Conservation (phyloP, 2,888 invertebrate species). For the Scrobipalpa costella region DNA sequence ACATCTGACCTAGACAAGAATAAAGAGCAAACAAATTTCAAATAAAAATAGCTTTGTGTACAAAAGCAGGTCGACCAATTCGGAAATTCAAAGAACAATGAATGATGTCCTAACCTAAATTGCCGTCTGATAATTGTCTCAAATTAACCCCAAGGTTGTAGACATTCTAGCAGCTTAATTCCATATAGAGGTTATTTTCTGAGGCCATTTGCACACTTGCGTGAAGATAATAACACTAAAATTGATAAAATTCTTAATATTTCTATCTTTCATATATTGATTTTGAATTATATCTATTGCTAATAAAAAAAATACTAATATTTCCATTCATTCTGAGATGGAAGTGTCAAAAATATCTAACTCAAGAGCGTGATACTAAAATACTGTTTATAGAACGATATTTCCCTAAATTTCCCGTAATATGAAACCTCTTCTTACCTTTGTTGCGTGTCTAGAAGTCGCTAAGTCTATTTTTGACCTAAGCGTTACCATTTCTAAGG, state of each 20-base stretch:
- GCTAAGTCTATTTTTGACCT: conserved; percentile 27
- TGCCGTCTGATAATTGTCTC: conserved; percentile 45
- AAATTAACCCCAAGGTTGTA: conserved; percentile 52
- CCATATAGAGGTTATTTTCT: conserved; percentile 44
- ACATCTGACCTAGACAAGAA: background rate
- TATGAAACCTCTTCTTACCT: background rate
- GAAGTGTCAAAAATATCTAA: too few relatives aligned
- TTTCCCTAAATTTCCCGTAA: too few relatives aligned
- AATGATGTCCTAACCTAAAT: conserved; percentile 11
- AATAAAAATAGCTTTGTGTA: background rate
- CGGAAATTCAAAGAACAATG: background rate
- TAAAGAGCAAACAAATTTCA: background rate
- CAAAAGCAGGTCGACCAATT: background rate
- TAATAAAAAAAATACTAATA: too few relatives aligned
- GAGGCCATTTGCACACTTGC: conserved; percentile 28
- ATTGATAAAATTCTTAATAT: background rate
- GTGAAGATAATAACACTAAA: background rate
- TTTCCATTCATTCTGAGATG: too few relatives aligned
- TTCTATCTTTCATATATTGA: background rate
- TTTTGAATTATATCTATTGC: too few relatives aligned
- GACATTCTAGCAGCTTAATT: conserved; percentile 50
- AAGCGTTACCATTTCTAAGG: conserved; percentile 25
- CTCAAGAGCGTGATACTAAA: too few relatives aligned
- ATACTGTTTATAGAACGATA: too few relatives aligned
- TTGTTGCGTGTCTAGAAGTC: background rate